Conservation (phyloP, 2,113 vertebrate species). For the Propithecus coquereli region DNA sequence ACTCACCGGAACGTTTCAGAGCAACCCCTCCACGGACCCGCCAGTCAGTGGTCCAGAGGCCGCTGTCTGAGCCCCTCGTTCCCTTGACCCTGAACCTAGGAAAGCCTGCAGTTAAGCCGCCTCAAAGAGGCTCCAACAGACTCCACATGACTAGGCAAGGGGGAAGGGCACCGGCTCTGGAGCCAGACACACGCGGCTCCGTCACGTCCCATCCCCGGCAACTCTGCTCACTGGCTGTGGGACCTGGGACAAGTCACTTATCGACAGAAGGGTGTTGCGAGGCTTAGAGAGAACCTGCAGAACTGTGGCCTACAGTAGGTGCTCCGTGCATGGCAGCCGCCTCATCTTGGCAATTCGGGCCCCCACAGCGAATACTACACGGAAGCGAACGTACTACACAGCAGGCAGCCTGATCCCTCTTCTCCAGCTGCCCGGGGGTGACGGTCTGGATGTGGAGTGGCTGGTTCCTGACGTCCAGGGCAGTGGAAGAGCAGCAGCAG, state of each 20-base stretch:
- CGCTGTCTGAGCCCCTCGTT: background rate
- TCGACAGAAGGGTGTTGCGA: background rate
- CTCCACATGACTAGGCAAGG: background rate
- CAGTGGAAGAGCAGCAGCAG: rapidly evolving
- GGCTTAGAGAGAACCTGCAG: background rate
- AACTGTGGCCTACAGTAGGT: rapidly evolving
- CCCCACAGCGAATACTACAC: constrained; percentile 64
- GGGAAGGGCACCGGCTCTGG: background rate
- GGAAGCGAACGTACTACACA: constrained; percentile 80
- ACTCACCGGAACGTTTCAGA: background rate
- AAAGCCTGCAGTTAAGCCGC: background rate
- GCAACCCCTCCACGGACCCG: no score
- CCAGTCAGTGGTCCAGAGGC: background rate
- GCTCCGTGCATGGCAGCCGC: background rate
- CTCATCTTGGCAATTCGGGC: background rate
- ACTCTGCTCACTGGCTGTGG: background rate
- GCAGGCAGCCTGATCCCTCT: constrained; percentile 85
- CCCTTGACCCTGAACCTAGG: background rate
- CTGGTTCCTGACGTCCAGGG: constrained; percentile 55
- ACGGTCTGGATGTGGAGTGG: constrained; percentile 80
- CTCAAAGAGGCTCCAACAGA: background rate
- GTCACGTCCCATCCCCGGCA: background rate
- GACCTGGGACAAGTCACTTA: background rate
- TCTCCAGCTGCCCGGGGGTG: constrained; percentile 69
- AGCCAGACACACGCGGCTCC: background rate